These are phyloP conservation scores for Stomatorhinus walkeri DNA, from an alignment of 2,797 vertebrate species.

Conservation along the genomic window DNA sequence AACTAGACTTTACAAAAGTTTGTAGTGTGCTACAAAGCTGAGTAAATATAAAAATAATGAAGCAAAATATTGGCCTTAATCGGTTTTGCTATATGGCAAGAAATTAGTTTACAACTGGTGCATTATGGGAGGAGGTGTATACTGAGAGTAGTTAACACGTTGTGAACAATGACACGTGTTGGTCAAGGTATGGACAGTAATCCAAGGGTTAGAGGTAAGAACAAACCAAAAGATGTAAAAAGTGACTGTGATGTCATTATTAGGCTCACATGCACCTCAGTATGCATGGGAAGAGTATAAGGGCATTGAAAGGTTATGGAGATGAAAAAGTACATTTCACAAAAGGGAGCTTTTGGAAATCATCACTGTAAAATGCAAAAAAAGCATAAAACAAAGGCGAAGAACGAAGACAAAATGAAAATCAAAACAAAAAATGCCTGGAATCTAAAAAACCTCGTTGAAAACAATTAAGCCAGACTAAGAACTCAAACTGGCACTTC, in stretches of 20 bases:
- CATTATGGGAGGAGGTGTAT: slow-evolving; percentile 9
- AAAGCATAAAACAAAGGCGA: not conserved
- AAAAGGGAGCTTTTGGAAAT: slow-evolving; percentile 1
- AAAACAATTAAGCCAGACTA: not conserved
- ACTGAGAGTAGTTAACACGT: slow-evolving; percentile 29
- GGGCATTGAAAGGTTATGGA: not conserved
- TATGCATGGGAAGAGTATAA: not conserved
- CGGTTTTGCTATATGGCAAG: not conserved
- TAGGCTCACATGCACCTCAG: slow-evolving; percentile 20
- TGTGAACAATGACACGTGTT: slow-evolving; percentile 31
- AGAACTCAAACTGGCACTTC: not conserved
- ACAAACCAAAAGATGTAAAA: slow-evolving; percentile 9
- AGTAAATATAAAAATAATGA: not conserved
- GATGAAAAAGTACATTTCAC: slow-evolving; percentile 10
- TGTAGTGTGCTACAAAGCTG: not conserved
- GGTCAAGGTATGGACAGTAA: slow-evolving; percentile 33
- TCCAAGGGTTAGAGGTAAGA: slow-evolving; percentile 14
- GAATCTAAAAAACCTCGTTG: not conserved
- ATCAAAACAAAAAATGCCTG: not conserved
- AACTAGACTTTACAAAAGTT: not conserved
- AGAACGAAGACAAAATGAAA: not conserved
- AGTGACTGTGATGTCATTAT: slow-evolving; percentile 14
- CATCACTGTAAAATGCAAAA: not conserved
- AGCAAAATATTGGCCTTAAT: not conserved
- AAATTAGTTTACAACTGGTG: slow-evolving; percentile 11